phyloP scores from a whole-genome alignment of 2,888 invertebrate species.

The Fragum whitleyi region DNA sequence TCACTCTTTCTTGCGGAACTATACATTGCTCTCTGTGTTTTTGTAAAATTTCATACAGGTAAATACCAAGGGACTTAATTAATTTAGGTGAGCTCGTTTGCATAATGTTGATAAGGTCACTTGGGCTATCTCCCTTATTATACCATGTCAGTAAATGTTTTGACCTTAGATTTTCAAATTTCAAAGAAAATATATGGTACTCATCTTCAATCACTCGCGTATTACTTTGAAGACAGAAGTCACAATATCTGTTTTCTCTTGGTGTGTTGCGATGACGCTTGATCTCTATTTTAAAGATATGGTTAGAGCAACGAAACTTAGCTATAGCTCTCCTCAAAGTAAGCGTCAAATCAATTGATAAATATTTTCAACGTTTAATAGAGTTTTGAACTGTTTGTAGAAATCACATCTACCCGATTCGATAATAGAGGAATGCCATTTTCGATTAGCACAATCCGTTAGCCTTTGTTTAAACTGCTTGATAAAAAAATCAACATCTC shows the following conservation, averaged over 20 bases:
- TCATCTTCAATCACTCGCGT: background rate
- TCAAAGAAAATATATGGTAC: background rate
- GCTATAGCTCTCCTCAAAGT: background rate
- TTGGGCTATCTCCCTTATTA: background rate
- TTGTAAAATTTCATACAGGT: background rate
- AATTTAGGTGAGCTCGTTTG: background rate
- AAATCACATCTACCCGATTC: slow-evolving; percentile 5
- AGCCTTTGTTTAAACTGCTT: slow-evolving; percentile 22
- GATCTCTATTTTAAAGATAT: slow-evolving; percentile 18
- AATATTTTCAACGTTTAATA: slow-evolving; percentile 17
- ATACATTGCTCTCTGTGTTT: too few species aligned
- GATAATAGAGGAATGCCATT: slow-evolving; percentile 15
- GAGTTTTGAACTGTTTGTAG: slow-evolving; percentile 14
- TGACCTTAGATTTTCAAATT: background rate
- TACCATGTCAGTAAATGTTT: background rate
- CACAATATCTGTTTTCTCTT: background rate
- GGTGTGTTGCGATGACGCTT: background rate
- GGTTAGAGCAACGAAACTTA: background rate
- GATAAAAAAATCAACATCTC: slow-evolving; percentile 21
- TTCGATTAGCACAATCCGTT: slow-evolving; percentile 24
- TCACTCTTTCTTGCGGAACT: too few species aligned
- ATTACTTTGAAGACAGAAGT: background rate
- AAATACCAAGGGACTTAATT: background rate
- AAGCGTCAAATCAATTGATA: slow-evolving; percentile 1
- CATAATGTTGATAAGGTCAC: background rate